A percentile compares a stretch with the other conserved stretches of the same genome.
Conservation (phyloP, 1,140 invertebrate species). For the Eumaeus atala region DNA sequence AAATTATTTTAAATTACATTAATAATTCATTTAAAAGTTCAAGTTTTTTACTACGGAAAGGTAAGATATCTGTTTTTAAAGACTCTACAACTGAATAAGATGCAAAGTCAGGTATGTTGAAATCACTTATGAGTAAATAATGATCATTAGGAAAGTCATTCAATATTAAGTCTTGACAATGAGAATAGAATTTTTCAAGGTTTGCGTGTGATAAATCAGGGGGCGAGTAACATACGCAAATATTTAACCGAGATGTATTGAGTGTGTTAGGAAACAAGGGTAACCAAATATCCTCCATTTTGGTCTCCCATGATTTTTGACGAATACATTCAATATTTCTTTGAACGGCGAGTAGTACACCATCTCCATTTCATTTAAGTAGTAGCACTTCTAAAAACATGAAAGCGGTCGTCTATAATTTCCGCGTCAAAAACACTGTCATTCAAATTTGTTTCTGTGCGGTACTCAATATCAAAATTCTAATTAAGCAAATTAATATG, state of each 20-base stretch:
- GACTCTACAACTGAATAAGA: neutral
- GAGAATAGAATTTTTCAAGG: neutral
- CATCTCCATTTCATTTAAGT: conserved; percentile 21
- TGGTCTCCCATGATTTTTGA: conserved; percentile 4
- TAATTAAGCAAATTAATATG: conserved; percentile 20
- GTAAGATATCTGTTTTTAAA: no score
- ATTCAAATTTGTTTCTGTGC: conserved; percentile 27
- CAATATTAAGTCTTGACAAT: neutral
- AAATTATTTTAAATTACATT: neutral
- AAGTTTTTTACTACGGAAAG: neutral
- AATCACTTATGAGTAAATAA: neutral
- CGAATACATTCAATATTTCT: neutral
- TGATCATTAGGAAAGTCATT: neutral
- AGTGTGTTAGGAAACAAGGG: neutral
- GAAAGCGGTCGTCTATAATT: conserved; percentile 20
- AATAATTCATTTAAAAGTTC: neutral
- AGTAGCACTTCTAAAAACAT: conserved; percentile 24
- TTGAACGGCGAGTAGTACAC: conserved; percentile 9
- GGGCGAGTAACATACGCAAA: conserved; percentile 6
- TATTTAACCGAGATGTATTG: neutral
- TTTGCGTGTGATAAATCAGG: neutral
- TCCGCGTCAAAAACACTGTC: conserved; percentile 21
- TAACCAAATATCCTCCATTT: conserved; percentile 3
- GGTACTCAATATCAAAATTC: conserved; percentile 25
- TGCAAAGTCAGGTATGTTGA: neutral